These are phyloP conservation scores for Ochotona curzoniae DNA, from an alignment of 2,113 vertebrate species.

Conservation along the genomic window DNA sequence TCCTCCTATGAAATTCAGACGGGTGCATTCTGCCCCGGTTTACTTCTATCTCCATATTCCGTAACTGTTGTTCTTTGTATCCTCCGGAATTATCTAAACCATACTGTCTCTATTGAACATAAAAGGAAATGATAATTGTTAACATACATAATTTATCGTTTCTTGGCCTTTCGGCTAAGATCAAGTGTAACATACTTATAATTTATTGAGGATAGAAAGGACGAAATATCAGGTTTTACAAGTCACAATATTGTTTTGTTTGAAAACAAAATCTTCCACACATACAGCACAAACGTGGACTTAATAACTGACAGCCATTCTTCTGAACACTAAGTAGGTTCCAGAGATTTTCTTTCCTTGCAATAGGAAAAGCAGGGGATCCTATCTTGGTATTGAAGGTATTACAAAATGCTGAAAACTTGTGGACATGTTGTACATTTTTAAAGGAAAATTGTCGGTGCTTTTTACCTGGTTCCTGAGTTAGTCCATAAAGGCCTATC, in stretches of 20 bases:
- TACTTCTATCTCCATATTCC: slow-evolving; percentile 92
- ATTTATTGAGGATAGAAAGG: slow-evolving; percentile 10
- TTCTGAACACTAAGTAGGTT: neutral
- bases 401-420: neutral
- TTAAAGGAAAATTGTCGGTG: neutral
- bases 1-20: slow-evolving; percentile 92
- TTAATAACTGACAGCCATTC: slow-evolving; percentile 15
- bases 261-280: neutral
- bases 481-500: neutral
- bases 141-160: too few relatives aligned
- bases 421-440: neutral
- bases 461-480: neutral
- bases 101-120: slow-evolving; percentile 90
- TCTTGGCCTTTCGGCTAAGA: too few relatives aligned
- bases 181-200: neutral
- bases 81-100: slow-evolving; percentile 93
- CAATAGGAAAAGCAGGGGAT: neutral
- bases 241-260: too few relatives aligned
- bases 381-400: neutral
- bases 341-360: neutral
- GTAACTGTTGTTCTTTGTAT: slow-evolving; percentile 92
- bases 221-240: slow-evolving; percentile 24
- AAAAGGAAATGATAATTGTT: slow-evolving; percentile 65
- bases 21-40: slow-evolving; percentile 90
- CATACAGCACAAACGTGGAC: neutral